phyloP scores from a whole-genome alignment of 2,888 invertebrate species.

The Meliscaeva auricollis region DNA sequence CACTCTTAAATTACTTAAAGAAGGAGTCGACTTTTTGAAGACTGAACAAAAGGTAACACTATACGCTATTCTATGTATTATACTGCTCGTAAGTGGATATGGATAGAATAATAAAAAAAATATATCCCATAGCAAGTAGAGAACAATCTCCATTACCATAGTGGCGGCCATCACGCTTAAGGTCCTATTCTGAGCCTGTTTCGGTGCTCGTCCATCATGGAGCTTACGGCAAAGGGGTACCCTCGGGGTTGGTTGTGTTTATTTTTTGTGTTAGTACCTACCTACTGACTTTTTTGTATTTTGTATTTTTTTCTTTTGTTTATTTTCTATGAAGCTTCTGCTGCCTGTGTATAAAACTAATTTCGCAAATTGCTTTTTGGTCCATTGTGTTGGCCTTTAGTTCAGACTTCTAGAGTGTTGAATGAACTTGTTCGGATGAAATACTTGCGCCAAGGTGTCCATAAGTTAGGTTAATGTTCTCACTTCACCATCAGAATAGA shows the following conservation, averaged over 20 bases:
- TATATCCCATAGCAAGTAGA: slow-evolving; percentile 6
- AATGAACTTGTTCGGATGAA: slow-evolving; percentile 63
- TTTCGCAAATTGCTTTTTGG: slow-evolving; percentile 70
- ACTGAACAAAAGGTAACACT: slow-evolving; percentile 52
- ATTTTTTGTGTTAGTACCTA: not conserved
- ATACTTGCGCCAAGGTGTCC: slow-evolving; percentile 52
- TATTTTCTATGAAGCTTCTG: slow-evolving; percentile 22
- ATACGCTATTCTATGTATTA: not conserved
- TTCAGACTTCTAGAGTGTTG: slow-evolving; percentile 29
- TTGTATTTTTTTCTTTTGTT: not conserved
- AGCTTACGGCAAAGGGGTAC: slow-evolving; percentile 2
- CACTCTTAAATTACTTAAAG: slow-evolving; percentile 29
- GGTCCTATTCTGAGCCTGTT: slow-evolving; percentile 1
- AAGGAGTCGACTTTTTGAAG: slow-evolving; percentile 33
- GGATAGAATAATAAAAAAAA: slow-evolving; percentile 1
- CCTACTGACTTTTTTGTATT: not conserved
- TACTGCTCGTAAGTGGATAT: not conserved
- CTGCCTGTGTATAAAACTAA: slow-evolving; percentile 65
- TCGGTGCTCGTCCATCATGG: slow-evolving; percentile 25
- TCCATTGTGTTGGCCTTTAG: slow-evolving; percentile 59
- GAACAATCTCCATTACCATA: slow-evolving; percentile 34
- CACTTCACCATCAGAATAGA: slow-evolving; percentile 17
- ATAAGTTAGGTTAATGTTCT: slow-evolving; percentile 59
- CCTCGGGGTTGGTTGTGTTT: not conserved
- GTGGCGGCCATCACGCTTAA: not conserved